Conservation (phyloP, 2,113 vertebrate genomes). For the Natator depressus region DNA sequence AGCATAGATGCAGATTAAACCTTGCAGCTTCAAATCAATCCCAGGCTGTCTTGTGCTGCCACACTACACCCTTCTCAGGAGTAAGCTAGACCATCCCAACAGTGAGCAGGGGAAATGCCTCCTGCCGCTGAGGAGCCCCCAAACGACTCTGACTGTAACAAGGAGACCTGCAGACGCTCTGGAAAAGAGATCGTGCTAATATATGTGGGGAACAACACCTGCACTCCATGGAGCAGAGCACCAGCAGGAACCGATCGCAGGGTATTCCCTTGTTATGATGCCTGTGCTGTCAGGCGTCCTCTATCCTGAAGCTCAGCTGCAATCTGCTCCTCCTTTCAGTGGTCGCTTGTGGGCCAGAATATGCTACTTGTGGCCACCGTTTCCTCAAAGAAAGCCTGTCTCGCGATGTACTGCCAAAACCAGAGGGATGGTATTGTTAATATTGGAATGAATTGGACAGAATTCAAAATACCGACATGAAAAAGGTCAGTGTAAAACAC, state of each 20-base stretch:
- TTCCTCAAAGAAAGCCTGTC: neutral
- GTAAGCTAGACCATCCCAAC: neutral
- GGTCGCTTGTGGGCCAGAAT: neutral
- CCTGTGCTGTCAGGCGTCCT: neutral
- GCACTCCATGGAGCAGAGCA: neutral
- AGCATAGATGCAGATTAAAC: neutral
- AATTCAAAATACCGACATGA: neutral
- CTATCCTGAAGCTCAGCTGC: neutral
- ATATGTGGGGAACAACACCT: neutral
- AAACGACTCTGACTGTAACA: neutral
- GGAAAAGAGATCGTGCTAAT: neutral
- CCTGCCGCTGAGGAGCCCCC: neutral
- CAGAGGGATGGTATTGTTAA: neutral
- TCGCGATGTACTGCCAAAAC: neutral
- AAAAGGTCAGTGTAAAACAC: neutral
- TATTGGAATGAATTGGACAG: neutral
- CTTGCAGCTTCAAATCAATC: accelerated
- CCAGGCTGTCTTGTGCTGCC: neutral
- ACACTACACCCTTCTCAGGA: neutral
- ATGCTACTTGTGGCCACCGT: neutral
- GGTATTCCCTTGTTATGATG: neutral
- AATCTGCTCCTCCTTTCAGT: neutral
- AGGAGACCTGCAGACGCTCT: neutral
- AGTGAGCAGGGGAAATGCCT: neutral
- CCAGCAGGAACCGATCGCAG: neutral